Conservation (phyloP, 2,113 vertebrate genomes). For the Laterallus jamaicensis region DNA sequence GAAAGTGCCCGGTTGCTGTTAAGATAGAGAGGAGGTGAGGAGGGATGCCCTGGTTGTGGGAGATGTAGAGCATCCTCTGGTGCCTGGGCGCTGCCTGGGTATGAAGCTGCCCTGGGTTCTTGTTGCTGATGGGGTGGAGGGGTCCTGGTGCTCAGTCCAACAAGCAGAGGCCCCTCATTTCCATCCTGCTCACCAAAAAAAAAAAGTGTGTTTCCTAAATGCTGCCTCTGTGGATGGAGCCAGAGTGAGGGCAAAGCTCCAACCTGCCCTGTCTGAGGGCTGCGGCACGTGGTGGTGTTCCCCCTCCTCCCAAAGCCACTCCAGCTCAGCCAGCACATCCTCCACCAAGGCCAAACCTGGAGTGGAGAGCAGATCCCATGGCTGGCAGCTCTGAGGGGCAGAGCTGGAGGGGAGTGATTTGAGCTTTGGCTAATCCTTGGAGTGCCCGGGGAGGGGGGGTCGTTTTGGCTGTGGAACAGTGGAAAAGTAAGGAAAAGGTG, state of each 20-base stretch:
- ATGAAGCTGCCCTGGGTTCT: neutral
- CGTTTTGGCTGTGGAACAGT: neutral
- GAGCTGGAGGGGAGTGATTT: neutral
- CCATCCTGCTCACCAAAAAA: neutral
- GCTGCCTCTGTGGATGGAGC: neutral
- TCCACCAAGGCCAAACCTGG: accelerated
- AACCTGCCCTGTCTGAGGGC: neutral
- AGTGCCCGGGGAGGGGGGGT: neutral
- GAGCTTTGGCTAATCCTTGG: neutral
- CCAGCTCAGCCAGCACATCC: neutral
- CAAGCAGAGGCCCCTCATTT: neutral
- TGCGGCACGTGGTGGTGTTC: neutral
- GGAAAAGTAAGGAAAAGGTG: neutral
- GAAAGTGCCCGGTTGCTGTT: neutral
- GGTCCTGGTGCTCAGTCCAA: neutral
- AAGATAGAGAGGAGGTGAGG: neutral
- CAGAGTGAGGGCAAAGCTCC: neutral
- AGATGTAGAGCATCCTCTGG: neutral
- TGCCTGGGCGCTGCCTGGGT: accelerated
- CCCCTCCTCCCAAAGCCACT: neutral
- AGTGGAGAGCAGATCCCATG: too few species aligned
- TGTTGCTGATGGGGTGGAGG: neutral
- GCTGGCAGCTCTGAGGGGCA: neutral
- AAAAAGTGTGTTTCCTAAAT: accelerated
- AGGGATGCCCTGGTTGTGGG: neutral